Base-by-base conservation (phyloP, 2,888 invertebrate species). In the Onchidella celtica region DNA sequence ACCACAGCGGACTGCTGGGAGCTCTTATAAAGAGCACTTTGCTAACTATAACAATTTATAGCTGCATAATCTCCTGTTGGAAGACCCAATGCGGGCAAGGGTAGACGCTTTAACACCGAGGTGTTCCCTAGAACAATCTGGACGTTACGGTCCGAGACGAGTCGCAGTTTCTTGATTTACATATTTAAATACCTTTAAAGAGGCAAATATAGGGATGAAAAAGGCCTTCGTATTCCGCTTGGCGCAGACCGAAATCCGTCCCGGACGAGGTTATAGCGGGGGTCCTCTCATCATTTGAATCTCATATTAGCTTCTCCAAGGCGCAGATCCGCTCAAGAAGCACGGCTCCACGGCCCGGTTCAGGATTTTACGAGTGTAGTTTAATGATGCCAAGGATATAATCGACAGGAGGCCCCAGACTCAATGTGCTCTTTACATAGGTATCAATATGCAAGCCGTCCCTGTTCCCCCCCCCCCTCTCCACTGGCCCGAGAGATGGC, bases 1-100 rank as follows among this genome's bases (percentile, higher is more conserved):
- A 17, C 72, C 55, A 14, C 17, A 36, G 24, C n/a, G 32, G 32
- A 55, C 14, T 27, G 27, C 24, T n/a, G 27, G 32, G 29, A 27
- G 27, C 47, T 47, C 72, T 72, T 72, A 55, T 72, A 72, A 72
- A 34, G 55, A 72, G 55, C 72, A 72, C 47, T 69, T 32, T 17
- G 24, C n/a, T 34, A 34, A 68, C 68, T 68, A 68, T 68, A 68
- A 72, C 24, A 47, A 27, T 72, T 72, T 72, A 72, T 72, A 27
- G 72, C 72, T 72, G 47, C 72, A 72, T 72, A 72, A 72, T 55
- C 47, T 17, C 4, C 11, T 9, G 9, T 14, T 66, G 29, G 17
- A 32, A 66, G 29, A 29, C 6, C 66, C 27, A n/a, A 29, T 14
- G 32, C 32, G 32, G 34, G 32, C 66, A 66, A 66, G 34, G 32